phyloP scores from a whole-genome alignment of 2,888 invertebrate species.

The Drosophila ezoana region DNA sequence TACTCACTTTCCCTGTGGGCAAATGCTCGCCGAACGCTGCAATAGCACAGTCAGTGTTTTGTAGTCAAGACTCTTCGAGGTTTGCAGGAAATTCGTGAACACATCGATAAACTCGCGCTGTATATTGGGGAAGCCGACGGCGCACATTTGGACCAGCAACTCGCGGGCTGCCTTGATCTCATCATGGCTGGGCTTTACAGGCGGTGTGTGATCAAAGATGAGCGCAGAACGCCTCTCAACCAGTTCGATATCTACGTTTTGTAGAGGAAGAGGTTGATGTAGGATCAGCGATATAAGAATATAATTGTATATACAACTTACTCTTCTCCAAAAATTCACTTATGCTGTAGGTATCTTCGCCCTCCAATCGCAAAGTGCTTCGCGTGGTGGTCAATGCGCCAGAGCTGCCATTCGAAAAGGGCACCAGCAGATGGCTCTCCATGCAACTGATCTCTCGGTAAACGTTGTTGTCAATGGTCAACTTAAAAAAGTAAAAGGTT shows the following conservation, averaged over 20 bases:
- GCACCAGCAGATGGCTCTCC: constrained; percentile 90
- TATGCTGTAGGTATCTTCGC: constrained; percentile 85
- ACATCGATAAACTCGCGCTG: constrained; percentile 88
- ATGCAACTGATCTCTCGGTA: constrained; percentile 90
- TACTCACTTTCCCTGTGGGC: constrained; percentile 89
- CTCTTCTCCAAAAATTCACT: constrained; percentile 77
- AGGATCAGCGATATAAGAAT: neutral
- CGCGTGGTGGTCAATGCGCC: constrained; percentile 90
- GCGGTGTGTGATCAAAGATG: constrained; percentile 90
- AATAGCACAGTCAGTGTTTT: constrained; percentile 89
- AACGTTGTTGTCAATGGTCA: constrained; percentile 91
- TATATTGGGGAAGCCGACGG: constrained; percentile 86
- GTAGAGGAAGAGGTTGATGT: too few species aligned
- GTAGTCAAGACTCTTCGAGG: constrained; percentile 89
- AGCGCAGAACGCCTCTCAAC: constrained; percentile 87
- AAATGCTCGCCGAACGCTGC: constrained; percentile 88
- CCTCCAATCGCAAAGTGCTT: constrained; percentile 87
- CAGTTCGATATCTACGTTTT: constrained; percentile 65
- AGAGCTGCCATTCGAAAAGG: constrained; percentile 90
- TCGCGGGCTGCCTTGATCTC: constrained; percentile 90
- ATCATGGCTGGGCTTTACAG: constrained; percentile 88
- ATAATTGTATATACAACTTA: constrained; percentile 53
- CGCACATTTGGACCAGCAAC: constrained; percentile 89
- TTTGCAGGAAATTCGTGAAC: constrained; percentile 89
- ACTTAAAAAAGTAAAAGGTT: constrained; percentile 73